phyloP scores from a whole-genome alignment of 2,888 invertebrate genomes.

The Cremastinae sp. region DNA sequence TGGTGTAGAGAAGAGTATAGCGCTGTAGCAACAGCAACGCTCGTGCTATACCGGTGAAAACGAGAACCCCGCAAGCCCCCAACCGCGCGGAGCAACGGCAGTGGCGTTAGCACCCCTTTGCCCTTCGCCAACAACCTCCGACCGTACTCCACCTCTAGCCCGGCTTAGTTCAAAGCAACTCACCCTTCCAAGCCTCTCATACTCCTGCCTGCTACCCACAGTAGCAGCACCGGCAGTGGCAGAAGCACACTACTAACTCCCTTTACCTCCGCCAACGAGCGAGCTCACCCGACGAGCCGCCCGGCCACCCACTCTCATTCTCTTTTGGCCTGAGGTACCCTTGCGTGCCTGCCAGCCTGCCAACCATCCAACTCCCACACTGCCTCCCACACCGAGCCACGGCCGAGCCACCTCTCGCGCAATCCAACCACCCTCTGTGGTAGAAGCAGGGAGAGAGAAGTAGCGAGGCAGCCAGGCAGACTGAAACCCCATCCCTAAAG shows the following conservation, averaged over 20 bases:
- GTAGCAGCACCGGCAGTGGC: slow-evolving; percentile 61
- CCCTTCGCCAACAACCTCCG: slow-evolving; percentile 74
- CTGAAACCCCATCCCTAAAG: slow-evolving; percentile 67
- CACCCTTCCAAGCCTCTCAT: slow-evolving; percentile 66
- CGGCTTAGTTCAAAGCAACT: slow-evolving; percentile 80
- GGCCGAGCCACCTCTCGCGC: slow-evolving; percentile 49
- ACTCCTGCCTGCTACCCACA: slow-evolving; percentile 65
- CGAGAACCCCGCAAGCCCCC: slow-evolving; percentile 57
- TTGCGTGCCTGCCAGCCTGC: slow-evolving; percentile 76
- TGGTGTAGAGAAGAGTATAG: slow-evolving; percentile 47
- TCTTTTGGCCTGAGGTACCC: slow-evolving; percentile 74
- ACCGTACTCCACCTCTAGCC: slow-evolving; percentile 75
- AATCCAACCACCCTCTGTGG: slow-evolving; percentile 57
- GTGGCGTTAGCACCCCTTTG: slow-evolving; percentile 66
- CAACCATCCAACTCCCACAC: slow-evolving; percentile 67
- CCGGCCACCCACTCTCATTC: slow-evolving; percentile 52
- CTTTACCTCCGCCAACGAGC: slow-evolving; percentile 52
- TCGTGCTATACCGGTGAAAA: slow-evolving; percentile 58
- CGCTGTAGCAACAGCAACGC: slow-evolving; percentile 57
- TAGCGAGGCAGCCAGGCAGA: slow-evolving; percentile 50
- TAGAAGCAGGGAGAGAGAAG: slow-evolving; percentile 51
- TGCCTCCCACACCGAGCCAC: no score
- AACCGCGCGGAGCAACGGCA: slow-evolving; percentile 55
- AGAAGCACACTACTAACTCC: slow-evolving; percentile 48
- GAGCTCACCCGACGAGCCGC: slow-evolving; percentile 58